A percentile compares a stretch with the other conserved stretches of the same genome.
phyloP scores from a whole-genome alignment of 1,140 invertebrate species.

The Ceratina japonica region DNA sequence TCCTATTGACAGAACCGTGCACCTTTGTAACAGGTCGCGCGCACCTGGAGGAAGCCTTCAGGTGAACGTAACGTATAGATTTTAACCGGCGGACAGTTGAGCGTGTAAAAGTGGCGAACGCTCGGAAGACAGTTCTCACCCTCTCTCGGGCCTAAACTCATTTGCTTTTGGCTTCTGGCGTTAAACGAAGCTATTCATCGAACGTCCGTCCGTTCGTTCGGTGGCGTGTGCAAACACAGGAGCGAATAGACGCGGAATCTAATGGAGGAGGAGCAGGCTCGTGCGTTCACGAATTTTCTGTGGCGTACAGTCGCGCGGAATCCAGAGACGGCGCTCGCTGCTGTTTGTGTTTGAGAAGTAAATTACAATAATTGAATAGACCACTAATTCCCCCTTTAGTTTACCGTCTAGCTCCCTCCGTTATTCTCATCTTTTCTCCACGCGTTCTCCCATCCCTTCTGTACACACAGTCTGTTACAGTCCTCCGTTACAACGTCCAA shows the following conservation, averaged over 20 bases:
- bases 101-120: too few species aligned
- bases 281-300: conserved; percentile 40
- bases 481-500: too few species aligned
- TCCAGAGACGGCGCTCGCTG: conserved; percentile 7
- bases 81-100: too few species aligned
- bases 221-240: conserved; percentile 43
- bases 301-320: neutral
- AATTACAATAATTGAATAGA: conserved; percentile 80
- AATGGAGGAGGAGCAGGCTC: neutral
- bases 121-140: neutral
- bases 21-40: conserved; percentile 45
- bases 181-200: conserved; percentile 64
- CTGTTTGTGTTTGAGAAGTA: conserved; percentile 78
- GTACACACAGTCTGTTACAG: too few species aligned
- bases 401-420: conserved; percentile 22
- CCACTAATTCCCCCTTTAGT: conserved; percentile 72
- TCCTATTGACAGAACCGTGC: conserved; percentile 48
- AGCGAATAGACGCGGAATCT: neutral
- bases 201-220: conserved; percentile 12
- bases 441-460: neutral
- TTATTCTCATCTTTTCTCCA: conserved; percentile 7
- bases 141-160: conserved; percentile 48
- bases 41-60: conserved; percentile 49
- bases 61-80: conserved; percentile 1
- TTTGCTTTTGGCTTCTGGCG: conserved; percentile 48